Conservation (phyloP, 2,113 vertebrate species). For the Pterocles orientalis region DNA sequence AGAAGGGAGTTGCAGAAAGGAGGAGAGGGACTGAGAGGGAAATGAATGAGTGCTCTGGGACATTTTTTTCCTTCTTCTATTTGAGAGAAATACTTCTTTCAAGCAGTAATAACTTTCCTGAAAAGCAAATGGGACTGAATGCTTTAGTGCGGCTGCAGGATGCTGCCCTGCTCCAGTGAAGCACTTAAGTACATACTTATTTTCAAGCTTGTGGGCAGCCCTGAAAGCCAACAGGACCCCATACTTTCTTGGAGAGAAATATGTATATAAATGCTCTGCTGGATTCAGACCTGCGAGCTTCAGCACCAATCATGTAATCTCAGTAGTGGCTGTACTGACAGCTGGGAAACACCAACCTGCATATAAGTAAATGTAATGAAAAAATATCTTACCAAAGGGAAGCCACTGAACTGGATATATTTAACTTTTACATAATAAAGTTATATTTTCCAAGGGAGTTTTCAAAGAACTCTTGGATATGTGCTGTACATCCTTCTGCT, state of each 20-base stretch:
- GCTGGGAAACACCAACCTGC: background rate
- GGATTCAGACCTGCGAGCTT: background rate
- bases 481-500: background rate
- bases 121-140: background rate
- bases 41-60: background rate
- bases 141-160: background rate
- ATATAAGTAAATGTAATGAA: background rate
- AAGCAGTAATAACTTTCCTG: background rate
- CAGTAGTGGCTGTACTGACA: background rate
- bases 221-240: background rate
- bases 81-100: constrained; percentile 4
- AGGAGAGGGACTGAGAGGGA: background rate
- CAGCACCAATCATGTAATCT: background rate
- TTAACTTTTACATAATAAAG: background rate
- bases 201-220: background rate
- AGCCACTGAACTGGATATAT: background rate
- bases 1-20: background rate
- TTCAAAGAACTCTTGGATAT: background rate
- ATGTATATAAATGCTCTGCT: background rate
- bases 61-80: background rate
- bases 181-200: background rate
- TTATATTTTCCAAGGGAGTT: background rate
- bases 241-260: background rate
- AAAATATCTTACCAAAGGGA: background rate
- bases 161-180: background rate